Evolutionary conservation across 2,888 invertebrate genomes (phyloP), one percentile per base, ranked within the genome.

Genomic region (Pimpla rufipes): DNA sequence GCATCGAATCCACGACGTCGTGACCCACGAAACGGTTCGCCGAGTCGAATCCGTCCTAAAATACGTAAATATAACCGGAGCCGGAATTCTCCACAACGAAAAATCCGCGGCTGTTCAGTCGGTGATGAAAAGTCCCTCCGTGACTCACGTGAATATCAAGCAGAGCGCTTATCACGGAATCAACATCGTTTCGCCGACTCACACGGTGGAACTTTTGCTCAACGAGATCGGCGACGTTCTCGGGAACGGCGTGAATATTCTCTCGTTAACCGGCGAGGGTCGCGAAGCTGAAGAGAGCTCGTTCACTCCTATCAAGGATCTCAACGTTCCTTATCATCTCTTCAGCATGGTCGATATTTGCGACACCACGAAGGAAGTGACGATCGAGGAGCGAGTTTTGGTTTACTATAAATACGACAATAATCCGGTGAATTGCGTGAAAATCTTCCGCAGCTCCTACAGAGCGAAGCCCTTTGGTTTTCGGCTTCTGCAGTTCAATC

Each of bases 321-420:
- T 98, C 0, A 96, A 96, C 89, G 95, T 98, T 10, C 98, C 99
- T 0, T 98, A 98, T 91, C 96, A 98, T 90, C 93, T 98, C 50
- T 99, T 98, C 93, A 98, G 99, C 40, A 94, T 99, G 89, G 96
- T 99, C 16, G 98, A 99, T 88, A 98, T 99, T 87, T 99, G 99
- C 93, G 98, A 99, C 91, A 97, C 98, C 0, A 96, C 97, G 75
- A 99, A 99, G 94, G 97, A 97, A 91, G 96, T 99, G 16, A 95
- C 95, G 1, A 96, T 99, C 1, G 97, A 98, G 92, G 98, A 99
- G 91, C 95, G 99, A 64, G 96, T 99, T 5, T 93, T 99, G 0
- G 92, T 99, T 21, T 99, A 99, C 92, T 99, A 98, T 93, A 99
- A 99, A 93, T 99, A 99, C 90, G 98, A 98, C 90, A 98, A 98